Evolutionary conservation across 2,888 invertebrate species (phyloP).

Genomic region (Drosophila mercatorum): DNA sequence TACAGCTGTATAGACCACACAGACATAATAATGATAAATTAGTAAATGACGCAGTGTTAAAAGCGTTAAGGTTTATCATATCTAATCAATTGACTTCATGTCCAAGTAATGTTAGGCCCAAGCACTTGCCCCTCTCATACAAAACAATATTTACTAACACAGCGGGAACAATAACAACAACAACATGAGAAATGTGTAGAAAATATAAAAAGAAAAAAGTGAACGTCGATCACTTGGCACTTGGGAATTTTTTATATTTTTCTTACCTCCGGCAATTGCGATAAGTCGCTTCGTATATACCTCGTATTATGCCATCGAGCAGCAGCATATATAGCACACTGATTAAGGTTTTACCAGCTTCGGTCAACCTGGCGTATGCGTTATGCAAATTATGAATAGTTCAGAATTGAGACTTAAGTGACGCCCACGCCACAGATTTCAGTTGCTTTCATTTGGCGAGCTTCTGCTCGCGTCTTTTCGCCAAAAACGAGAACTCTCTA

Average conservation of each 20-base stretch:
- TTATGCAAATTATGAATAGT: slow-evolving; percentile 21
- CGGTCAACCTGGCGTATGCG: neutral
- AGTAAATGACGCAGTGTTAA: slow-evolving; percentile 75
- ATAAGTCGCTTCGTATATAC: slow-evolving; percentile 39
- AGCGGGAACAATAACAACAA: neutral
- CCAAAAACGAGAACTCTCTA: slow-evolving; percentile 52
- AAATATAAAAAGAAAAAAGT: slow-evolving; percentile 23
- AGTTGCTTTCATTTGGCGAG: slow-evolving; percentile 32
- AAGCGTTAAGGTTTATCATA: slow-evolving; percentile 39
- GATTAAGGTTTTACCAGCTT: slow-evolving; percentile 19
- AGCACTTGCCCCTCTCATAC: slow-evolving; percentile 2
- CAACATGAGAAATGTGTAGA: slow-evolving; percentile 15
- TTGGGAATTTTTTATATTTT: slow-evolving; percentile 28
- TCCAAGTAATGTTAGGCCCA: slow-evolving; percentile 46
- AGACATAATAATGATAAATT: slow-evolving; percentile 66
- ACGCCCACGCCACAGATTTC: slow-evolving; percentile 41
- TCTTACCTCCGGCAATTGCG: slow-evolving; percentile 23
- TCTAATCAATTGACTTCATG: slow-evolving; percentile 57
- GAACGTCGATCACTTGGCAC: slow-evolving; percentile 56
- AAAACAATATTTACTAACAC: slow-evolving; percentile 51
- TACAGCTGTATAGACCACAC: neutral
- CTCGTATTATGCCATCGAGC: slow-evolving; percentile 27
- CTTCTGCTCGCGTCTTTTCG: slow-evolving; percentile 36
- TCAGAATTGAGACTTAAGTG: neutral
- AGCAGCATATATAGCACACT: slow-evolving; percentile 13